These are phyloP conservation scores for Hydrophis major DNA, from an alignment of 2,797 vertebrate species.

Conservation along the genomic window DNA sequence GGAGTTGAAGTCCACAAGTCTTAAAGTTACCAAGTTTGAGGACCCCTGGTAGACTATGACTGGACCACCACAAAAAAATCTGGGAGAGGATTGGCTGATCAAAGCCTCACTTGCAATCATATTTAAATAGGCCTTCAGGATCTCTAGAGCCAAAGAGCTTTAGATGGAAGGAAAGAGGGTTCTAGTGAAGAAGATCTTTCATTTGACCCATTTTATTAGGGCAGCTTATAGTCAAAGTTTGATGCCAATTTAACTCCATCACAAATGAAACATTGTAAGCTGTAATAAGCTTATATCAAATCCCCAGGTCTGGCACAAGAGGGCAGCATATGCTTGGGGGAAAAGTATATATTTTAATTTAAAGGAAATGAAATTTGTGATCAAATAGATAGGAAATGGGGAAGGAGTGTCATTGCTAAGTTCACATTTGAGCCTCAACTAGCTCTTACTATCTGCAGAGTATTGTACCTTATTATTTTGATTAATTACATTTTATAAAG, in stretches of 20 bases:
- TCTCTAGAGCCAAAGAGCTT: background rate
- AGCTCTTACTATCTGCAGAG: background rate
- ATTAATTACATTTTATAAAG: background rate
- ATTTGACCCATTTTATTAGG: background rate
- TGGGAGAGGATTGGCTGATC: background rate
- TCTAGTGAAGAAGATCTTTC: background rate
- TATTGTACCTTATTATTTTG: background rate
- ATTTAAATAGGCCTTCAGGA: background rate
- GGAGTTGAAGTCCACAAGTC: no score
- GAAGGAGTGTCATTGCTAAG: background rate
- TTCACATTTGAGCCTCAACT: background rate
- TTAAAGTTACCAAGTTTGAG: no score
- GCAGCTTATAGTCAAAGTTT: background rate
- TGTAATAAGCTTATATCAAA: background rate
- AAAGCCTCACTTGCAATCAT: background rate
- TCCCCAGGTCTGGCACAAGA: background rate
- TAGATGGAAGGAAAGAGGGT: background rate
- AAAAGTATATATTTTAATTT: background rate
- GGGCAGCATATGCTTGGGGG: background rate
- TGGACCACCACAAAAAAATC: background rate
- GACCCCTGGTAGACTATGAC: background rate
- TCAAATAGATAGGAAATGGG: background rate
- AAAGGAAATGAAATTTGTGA: background rate
- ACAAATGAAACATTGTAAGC: background rate
- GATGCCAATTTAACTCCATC: background rate